Percentiles rank a stretch among this genome's conserved stretches.
phyloP scores from a whole-genome alignment of 1,140 invertebrate species.

The Rhagoletis zephyria region DNA sequence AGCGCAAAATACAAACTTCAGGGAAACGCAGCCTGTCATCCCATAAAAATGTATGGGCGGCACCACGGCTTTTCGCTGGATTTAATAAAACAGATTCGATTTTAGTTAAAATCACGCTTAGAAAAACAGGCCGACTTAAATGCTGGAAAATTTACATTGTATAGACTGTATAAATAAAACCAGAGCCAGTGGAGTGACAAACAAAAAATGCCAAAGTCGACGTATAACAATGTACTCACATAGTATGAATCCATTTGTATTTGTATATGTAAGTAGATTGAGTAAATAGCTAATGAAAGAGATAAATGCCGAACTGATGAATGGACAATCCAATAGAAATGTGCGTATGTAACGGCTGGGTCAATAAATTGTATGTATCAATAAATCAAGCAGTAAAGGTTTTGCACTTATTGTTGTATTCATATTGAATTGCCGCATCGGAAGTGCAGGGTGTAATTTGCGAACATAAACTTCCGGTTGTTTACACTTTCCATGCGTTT shows the following conservation, averaged over 20 bases:
- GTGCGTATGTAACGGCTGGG: slow-evolving; percentile 5
- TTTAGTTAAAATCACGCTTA: slow-evolving; percentile 3
- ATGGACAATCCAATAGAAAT: background rate
- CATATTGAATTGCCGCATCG: slow-evolving; percentile 24
- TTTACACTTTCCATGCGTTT: slow-evolving; percentile 41
- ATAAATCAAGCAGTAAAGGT: slow-evolving; percentile 26
- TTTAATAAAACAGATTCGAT: background rate
- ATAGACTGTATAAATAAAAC: too few relatives aligned
- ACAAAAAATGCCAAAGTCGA: too few relatives aligned
- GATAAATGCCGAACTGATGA: background rate
- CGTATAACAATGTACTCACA: too few relatives aligned
- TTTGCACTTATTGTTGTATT: slow-evolving; percentile 28
- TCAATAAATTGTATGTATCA: slow-evolving; percentile 40
- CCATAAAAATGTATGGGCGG: background rate
- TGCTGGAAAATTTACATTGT: background rate
- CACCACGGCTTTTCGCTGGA: background rate
- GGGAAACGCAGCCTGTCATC: background rate
- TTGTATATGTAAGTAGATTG: background rate
- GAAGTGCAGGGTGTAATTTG: slow-evolving; percentile 46
- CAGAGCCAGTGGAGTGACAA: too few relatives aligned
- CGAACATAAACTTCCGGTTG: slow-evolving; percentile 46
- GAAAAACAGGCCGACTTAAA: background rate
- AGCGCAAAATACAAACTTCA: too few relatives aligned
- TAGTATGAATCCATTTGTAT: too few relatives aligned
- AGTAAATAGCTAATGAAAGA: background rate